Base-by-base conservation (phyloP, 1,140 invertebrate species). In the Lepeophtheirus salmonis region DNA sequence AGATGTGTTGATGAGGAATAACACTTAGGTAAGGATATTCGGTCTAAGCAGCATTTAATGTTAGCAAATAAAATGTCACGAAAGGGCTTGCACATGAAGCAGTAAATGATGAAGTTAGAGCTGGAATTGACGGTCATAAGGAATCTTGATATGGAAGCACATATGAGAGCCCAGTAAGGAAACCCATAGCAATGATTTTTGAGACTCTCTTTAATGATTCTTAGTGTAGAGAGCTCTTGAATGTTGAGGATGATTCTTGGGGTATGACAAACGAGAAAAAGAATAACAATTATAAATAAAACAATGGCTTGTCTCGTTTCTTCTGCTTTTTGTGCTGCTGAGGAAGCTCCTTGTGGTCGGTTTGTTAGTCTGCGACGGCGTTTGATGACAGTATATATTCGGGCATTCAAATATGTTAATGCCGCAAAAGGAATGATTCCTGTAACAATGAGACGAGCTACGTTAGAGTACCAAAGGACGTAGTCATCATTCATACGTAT, bases 21-120 rank as follows among this genome's bases (percentile, higher is more conserved):
- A n/a, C n/a, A n/a, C n/a, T n/a, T n/a, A n/a, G n/a, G n/a, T n/a
- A n/a, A n/a, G n/a, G n/a, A n/a, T 6, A 41, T 6, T 6, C 30
- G 30, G 30, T 41, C 30, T 10, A 41, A n/a, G n/a, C 30, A 41
- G 6, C 30, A 41, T 41, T 41, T 41, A 41, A 41, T 41, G 30
- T 41, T 41, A n/a, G 30, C 30, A 54, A 21, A 54, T 17, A 57
- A 21, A 17, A 57, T 57, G 13, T 30, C 25, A n/a, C 55, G 22
- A 17, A 57, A 57, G 23, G 55, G 22, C 20, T 21, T 57, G 55
- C 55, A 57, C 55, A 57, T 57, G 55, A 57, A 57, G 55, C 55
- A 57, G 26, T 57, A 57, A 25, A 57, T 57, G 22, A 57, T 26
- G 26, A 57, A 57, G 26, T 57, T 57, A 23, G 23, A n/a, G 55